Percentiles rank a stretch among this genome's conserved stretches.
phyloP scores from a whole-genome alignment of 2,113 vertebrate genomes.

The Oostethus manadensis region DNA sequence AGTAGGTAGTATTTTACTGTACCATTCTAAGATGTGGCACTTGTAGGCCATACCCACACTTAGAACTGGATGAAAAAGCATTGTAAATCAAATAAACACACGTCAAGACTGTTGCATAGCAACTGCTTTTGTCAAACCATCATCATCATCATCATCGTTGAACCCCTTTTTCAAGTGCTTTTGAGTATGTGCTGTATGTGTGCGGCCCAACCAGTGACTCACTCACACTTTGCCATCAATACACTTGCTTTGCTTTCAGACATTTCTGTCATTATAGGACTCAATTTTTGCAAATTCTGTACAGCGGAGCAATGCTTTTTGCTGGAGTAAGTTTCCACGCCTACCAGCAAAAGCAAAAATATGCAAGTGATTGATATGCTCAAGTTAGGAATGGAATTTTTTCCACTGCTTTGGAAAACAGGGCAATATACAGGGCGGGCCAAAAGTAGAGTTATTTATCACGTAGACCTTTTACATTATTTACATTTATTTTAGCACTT shows the following conservation, averaged over 20 bases:
- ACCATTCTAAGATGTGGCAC: not conserved
- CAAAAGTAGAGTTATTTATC: no score
- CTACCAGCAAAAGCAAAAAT: no score
- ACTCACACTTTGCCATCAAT: slow-evolving; percentile 3
- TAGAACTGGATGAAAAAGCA: slow-evolving; percentile 39
- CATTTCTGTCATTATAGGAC: not conserved
- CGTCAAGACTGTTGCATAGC: slow-evolving; percentile 65
- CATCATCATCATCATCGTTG: not conserved
- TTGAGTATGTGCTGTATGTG: slow-evolving; percentile 50
- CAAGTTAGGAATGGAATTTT: no score
- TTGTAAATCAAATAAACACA: slow-evolving; percentile 47
- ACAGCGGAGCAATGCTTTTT: no score
- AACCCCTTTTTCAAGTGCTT: slow-evolving; percentile 45
- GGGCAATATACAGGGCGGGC: no score
- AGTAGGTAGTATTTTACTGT: not conserved
- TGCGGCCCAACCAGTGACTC: slow-evolving; percentile 9
- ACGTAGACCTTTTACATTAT: no score
- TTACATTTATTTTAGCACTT: no score
- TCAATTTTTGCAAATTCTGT: not conserved
- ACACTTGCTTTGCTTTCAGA: slow-evolving; percentile 1
- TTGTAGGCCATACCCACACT: not conserved
- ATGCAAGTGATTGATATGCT: no score
- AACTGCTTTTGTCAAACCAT: slow-evolving; percentile 61
- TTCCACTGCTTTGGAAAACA: no score
- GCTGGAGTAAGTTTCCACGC: no score